Evolutionary conservation across 1,140 invertebrate species (phyloP).

Genomic region (Drosophila prosaltans): DNA sequence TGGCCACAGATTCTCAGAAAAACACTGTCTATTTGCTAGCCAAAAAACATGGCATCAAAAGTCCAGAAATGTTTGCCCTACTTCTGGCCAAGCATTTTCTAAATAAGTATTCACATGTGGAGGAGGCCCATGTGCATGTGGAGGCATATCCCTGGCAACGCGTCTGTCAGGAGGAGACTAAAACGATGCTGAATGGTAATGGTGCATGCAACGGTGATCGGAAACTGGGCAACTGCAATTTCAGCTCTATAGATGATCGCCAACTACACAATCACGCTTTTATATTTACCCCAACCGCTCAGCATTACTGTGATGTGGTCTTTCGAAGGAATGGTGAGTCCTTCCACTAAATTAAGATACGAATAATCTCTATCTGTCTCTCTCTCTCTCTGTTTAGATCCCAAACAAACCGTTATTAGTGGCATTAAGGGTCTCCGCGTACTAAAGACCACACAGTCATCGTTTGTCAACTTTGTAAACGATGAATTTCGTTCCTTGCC

Average conservation of each 20-base stretch:
- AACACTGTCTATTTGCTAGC: constrained; percentile 92
- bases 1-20: constrained; percentile 93
- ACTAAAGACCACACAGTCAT: constrained; percentile 90
- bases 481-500: constrained; percentile 90
- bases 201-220: background rate
- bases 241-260: constrained; percentile 70
- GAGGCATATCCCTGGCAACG: constrained; percentile 90
- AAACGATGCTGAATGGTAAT: background rate
- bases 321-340: constrained; percentile 86
- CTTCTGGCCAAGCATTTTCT: constrained; percentile 89
- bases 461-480: constrained; percentile 90
- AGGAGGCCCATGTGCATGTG: constrained; percentile 87
- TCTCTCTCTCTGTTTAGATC: constrained; percentile 40
- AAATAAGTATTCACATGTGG: constrained; percentile 88
- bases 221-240: constrained; percentile 23
- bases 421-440: constrained; percentile 88
- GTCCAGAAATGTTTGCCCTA: constrained; percentile 89
- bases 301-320: constrained; percentile 87
- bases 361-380: too few relatives aligned
- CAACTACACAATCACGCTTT: constrained; percentile 89
- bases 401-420: constrained; percentile 85
- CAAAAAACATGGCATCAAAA: constrained; percentile 89
- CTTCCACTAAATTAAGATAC: background rate
- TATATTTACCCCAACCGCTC: constrained; percentile 86
- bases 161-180: constrained; percentile 83